phyloP scores from a whole-genome alignment of 2,797 vertebrate species.

The Sarcophilus harrisii region DNA sequence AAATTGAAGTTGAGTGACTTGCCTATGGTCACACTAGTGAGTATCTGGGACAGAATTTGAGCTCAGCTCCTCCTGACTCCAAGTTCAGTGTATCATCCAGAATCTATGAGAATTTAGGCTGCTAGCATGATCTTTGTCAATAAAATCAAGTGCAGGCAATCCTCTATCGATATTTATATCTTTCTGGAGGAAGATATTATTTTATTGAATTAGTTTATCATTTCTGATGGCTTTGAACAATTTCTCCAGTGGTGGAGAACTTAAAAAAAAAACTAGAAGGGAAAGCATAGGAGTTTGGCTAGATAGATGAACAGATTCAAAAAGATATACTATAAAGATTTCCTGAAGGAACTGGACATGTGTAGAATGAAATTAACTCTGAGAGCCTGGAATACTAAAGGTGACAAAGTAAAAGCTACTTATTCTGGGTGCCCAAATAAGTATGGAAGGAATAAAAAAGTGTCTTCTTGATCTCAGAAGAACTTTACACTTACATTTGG shows the following conservation, averaged over 20 bases:
- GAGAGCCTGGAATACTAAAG: background rate
- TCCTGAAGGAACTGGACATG: background rate
- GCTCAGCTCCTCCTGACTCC: background rate
- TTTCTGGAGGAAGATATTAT: background rate
- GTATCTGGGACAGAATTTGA: background rate
- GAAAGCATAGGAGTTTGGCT: background rate
- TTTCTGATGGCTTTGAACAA: background rate
- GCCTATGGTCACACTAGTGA: background rate
- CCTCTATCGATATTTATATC: background rate
- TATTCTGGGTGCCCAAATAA: background rate
- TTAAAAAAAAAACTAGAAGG: background rate
- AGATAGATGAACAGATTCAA: background rate
- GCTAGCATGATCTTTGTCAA: background rate
- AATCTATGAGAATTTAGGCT: background rate
- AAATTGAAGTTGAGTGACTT: background rate
- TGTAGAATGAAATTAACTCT: background rate
- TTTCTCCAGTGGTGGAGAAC: background rate
- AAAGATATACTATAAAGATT: background rate
- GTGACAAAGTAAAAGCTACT: background rate
- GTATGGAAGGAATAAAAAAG: background rate
- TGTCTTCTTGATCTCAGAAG: background rate
- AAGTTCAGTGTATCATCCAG: background rate
- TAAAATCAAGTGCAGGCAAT: background rate
- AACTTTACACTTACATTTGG: no score
- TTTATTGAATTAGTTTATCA: background rate